phyloP scores from a whole-genome alignment of 1,140 invertebrate species.

The Drosophila oshimai region DNA sequence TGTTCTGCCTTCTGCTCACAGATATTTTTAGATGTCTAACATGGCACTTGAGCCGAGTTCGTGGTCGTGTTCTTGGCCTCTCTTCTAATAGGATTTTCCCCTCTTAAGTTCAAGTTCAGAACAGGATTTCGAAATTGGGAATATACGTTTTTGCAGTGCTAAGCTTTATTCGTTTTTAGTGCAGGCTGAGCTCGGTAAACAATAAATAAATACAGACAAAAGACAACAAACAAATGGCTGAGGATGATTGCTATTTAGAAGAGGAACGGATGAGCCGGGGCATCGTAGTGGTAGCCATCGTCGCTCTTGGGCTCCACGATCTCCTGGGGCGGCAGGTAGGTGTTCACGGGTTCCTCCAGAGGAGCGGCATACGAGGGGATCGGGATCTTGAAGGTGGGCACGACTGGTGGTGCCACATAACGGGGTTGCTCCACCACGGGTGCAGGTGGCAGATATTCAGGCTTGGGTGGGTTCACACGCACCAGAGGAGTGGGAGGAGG shows the following conservation, averaged over 20 bases:
- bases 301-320: slow-evolving; percentile 50
- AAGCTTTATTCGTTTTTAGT: slow-evolving; percentile 44
- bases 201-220: slow-evolving; percentile 67
- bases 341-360: slow-evolving; percentile 53
- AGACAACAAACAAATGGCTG: slow-evolving; percentile 48
- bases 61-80: slow-evolving; percentile 9
- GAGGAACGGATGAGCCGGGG: slow-evolving; percentile 57
- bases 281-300: slow-evolving; percentile 72
- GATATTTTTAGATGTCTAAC: slow-evolving; percentile 59
- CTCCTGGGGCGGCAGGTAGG: slow-evolving; percentile 65
- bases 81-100: slow-evolving; percentile 48
- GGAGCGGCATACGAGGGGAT: slow-evolving; percentile 76
- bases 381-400: slow-evolving; percentile 59
- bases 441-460: slow-evolving; percentile 31
- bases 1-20: slow-evolving; percentile 13
- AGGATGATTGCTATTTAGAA: slow-evolving; percentile 34
- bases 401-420: slow-evolving; percentile 14
- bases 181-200: slow-evolving; percentile 36
- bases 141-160: slow-evolving; percentile 17
- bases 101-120: slow-evolving; percentile 15
- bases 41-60: slow-evolving; percentile 46
- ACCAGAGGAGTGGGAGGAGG: slow-evolving; percentile 20
- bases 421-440: slow-evolving; percentile 3
- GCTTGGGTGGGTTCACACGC: slow-evolving; percentile 5
- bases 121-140: slow-evolving; percentile 34